Conservation (phyloP, 2,797 vertebrate genomes). For the Epinephelus awoara region DNA sequence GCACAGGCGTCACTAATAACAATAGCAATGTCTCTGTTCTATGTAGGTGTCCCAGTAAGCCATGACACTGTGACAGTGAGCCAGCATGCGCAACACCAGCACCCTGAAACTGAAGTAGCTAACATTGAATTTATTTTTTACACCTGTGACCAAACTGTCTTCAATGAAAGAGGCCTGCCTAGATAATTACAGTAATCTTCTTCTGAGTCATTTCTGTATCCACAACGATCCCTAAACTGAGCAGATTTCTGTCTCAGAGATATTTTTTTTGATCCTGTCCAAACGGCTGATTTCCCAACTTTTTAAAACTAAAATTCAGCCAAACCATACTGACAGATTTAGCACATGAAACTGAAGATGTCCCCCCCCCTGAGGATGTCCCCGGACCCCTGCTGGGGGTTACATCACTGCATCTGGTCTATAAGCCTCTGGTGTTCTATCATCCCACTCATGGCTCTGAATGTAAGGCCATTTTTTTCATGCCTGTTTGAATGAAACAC, state of each 20-base stretch:
- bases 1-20: not conserved
- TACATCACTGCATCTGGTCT: conserved; percentile 19
- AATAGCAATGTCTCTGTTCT: not conserved
- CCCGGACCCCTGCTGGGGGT: conserved; percentile 15
- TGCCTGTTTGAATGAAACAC: conserved; percentile 35
- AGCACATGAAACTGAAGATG: conserved; percentile 4
- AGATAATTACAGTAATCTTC: not conserved
- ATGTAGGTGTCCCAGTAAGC: too few species aligned
- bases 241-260: not conserved
- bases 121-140: conserved; percentile 9
- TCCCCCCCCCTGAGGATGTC: conserved; percentile 29
- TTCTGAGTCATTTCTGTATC: conserved; percentile 11
- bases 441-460: conserved; percentile 37
- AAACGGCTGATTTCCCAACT: not conserved
- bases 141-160: not conserved
- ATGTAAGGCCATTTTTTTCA: conserved; percentile 21
- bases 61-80: not conserved
- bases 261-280: conserved; percentile 5
- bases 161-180: not conserved
- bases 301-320: conserved; percentile 8
- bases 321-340: conserved; percentile 23
- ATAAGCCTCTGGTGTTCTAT: conserved; percentile 28
- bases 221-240: not conserved
- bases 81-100: not conserved
- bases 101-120: conserved; percentile 4